Percentiles rank a stretch among this genome's conserved stretches.
Evolutionary conservation across 2,113 vertebrate genomes (phyloP).

Genomic region (Zeus faber): DNA sequence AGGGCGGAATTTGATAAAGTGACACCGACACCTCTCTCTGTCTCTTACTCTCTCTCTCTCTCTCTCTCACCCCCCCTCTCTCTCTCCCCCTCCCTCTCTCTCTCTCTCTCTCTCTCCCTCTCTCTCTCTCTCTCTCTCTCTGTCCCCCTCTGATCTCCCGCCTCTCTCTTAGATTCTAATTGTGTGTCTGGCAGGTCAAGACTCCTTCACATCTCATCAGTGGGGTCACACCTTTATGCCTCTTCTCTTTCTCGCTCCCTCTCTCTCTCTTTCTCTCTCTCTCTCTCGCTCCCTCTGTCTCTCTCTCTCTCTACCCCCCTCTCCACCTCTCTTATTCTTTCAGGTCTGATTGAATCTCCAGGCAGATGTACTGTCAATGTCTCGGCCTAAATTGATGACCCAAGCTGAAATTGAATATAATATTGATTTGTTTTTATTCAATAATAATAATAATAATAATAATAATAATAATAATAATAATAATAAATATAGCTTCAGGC

Average conservation of each 20-base stretch:
- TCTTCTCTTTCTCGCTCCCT: constrained; percentile 1
- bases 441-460: no score
- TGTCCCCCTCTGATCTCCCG: no score
- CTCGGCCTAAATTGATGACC: no score
- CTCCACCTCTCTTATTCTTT: not conserved
- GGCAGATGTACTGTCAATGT: not conserved
- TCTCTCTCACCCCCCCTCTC: constrained; percentile 13
- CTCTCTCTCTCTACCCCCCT: constrained; percentile 17
- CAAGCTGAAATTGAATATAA: no score
- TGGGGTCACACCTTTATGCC: constrained; percentile 58
- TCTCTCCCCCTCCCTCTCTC: constrained; percentile 44
- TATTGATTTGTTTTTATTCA: no score
- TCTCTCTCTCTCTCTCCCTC: constrained; percentile 1
- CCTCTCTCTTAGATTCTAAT: constrained; percentile 57
- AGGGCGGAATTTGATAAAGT: constrained; percentile 77
- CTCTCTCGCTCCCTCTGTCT: constrained; percentile 25
- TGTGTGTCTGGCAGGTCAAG: constrained; percentile 56
- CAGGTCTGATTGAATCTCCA: not conserved
- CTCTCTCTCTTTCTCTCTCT: not conserved
- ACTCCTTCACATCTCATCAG: constrained; percentile 69
- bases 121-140: constrained; percentile 14
- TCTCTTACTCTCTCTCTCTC: constrained; percentile 8
- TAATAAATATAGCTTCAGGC: no score
- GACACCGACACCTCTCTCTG: constrained; percentile 54
- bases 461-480: no score